Percentiles rank a stretch among this genome's conserved stretches.
Conservation (phyloP, 2,797 vertebrate genomes). For the Poeciliopsis paucimaculata region DNA sequence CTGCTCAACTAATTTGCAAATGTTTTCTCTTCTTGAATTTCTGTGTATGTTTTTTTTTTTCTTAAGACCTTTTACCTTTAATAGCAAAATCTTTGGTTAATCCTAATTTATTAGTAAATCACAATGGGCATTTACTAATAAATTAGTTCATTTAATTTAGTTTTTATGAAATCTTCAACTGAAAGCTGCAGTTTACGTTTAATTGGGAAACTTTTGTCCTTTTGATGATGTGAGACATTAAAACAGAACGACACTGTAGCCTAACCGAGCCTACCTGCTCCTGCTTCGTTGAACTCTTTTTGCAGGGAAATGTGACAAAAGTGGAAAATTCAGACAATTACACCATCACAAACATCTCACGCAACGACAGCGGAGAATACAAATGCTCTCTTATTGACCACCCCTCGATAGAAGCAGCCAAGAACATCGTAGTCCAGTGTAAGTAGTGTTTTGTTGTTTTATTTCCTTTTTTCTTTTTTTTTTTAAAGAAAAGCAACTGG, state of each 20-base stretch:
- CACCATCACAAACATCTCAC: constrained; percentile 81
- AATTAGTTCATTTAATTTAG: neutral
- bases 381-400: constrained; percentile 89
- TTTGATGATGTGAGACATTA: neutral
- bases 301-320: constrained; percentile 82
- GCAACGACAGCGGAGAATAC: constrained; percentile 88
- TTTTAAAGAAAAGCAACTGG: constrained; percentile 2
- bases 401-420: constrained; percentile 78
- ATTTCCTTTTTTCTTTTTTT: neutral
- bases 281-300: neutral
- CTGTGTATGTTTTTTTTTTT: neutral
- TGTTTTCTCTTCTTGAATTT: neutral
- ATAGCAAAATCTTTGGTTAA: neutral
- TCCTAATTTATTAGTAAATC: neutral
- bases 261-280: constrained; percentile 7
- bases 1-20: neutral
- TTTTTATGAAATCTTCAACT: neutral
- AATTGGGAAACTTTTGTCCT: neutral
- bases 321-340: constrained; percentile 83
- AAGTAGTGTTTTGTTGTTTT: constrained; percentile 61
- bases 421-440: constrained; percentile 90
- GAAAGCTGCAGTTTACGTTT: neutral
- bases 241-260: neutral
- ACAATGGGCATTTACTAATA: neutral
- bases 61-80: neutral